Percentiles rank a stretch among this genome's conserved stretches.
Evolutionary conservation across 2,888 invertebrate species (phyloP).

Genomic region (Drosophila affinis): DNA sequence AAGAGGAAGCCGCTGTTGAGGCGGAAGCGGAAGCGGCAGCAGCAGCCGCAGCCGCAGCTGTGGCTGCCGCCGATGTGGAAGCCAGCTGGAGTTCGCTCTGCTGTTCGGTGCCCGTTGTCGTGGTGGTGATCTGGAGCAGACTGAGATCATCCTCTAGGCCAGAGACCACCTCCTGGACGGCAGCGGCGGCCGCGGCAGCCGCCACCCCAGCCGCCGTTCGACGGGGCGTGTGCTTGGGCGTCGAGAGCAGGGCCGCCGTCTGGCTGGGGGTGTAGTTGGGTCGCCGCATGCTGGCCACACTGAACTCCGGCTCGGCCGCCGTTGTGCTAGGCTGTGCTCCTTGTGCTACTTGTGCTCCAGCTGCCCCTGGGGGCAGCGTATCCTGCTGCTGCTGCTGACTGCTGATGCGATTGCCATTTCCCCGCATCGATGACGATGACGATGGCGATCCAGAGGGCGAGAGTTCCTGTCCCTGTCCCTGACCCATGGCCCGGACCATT

Average conservation of each 20-base stretch:
- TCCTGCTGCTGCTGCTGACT: slow-evolving; percentile 85
- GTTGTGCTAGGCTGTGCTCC: too few species aligned
- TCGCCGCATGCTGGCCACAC: slow-evolving; percentile 83
- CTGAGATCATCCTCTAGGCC: slow-evolving; percentile 80
- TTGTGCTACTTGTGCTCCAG: slow-evolving; percentile 82
- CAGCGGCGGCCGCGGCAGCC: background rate
- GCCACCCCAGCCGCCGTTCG: slow-evolving; percentile 40
- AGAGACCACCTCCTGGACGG: slow-evolving; percentile 24
- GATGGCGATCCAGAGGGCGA: background rate
- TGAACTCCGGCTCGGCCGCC: slow-evolving; percentile 81
- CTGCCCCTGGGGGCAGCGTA: slow-evolving; percentile 85
- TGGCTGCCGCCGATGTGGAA: slow-evolving; percentile 31
- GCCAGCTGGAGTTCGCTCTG: slow-evolving; percentile 58
- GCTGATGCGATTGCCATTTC: slow-evolving; percentile 89
- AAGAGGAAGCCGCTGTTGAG: slow-evolving; percentile 41
- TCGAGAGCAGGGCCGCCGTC: slow-evolving; percentile 82
- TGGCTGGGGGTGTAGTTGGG: slow-evolving; percentile 83
- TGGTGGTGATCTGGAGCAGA: slow-evolving; percentile 76
- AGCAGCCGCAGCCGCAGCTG: slow-evolving; percentile 5
- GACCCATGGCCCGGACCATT: slow-evolving; percentile 88
- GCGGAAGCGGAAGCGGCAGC: slow-evolving; percentile 61
- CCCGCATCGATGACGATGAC: slow-evolving; percentile 81
- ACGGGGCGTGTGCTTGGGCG: slow-evolving; percentile 80
- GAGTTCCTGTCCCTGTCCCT: slow-evolving; percentile 81
- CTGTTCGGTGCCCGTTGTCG: slow-evolving; percentile 61